Base-by-base conservation (phyloP, 1,140 invertebrate species). In the Nephotettix cincticeps region DNA sequence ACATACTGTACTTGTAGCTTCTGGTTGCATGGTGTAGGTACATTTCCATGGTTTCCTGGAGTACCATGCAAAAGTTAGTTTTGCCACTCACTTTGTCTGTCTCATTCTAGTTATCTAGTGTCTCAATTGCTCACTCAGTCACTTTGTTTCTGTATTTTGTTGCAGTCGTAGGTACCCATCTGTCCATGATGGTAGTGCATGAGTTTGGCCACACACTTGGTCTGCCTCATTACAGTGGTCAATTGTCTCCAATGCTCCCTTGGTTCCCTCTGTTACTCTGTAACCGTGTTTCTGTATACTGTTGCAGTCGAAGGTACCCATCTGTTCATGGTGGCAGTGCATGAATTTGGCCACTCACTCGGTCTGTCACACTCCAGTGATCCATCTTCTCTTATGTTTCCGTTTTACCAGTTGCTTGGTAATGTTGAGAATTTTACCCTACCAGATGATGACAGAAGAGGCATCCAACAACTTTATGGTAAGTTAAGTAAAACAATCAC, bases 191-290 rank as follows among this genome's bases (percentile, higher is more conserved):
- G 54, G 95, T 95, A 2, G 93, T 93, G 28, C 96, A 98, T 79
- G 96, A 98, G 82, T 95, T 96, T 77, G 96, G 95, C 6, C 95
- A 98, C 81, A 95, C 94, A 3, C 83, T 98, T 23, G 96, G 96
- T 13, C 82, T 98, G 40, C 91, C 92, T 54, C 96, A 98, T 82
- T 97, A 94, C 67, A 90, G 92, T 29, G 92, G 92, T 14, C 84
- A 88, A 74, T 90, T 90, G 17, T 91, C 96, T 0, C 85, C 98
- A 36, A 98, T 98, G 96, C 95, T 90, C 80, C 95, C 96, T 0
- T 97, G 93, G 92, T 98, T n/a, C n/a, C n/a, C n/a, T n/a, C n/a
- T n/a, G n/a, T n/a, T n/a, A n/a, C n/a, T n/a, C n/a, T n/a, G n/a
- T n/a, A n/a, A n/a, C n/a, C n/a, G n/a, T n/a, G n/a, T n/a, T n/a